These are phyloP conservation scores for Ailurus styani DNA, from an alignment of 2,113 vertebrate genomes.

Conservation along the genomic window DNA sequence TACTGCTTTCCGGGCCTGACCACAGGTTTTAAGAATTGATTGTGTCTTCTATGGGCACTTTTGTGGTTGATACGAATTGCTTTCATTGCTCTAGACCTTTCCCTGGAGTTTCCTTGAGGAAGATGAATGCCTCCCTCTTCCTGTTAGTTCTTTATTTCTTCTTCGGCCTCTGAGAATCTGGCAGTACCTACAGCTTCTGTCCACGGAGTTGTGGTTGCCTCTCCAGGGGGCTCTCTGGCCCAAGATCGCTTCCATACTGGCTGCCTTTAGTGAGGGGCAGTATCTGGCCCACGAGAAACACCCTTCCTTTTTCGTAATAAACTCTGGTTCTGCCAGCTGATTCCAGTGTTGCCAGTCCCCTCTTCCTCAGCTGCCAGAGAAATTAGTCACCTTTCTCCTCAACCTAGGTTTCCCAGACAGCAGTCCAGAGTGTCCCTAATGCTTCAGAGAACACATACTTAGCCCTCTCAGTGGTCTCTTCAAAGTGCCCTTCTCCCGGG, in stretches of 20 bases:
- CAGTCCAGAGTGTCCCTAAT: not conserved
- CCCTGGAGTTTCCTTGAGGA: slow-evolving; percentile 4
- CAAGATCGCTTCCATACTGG: not conserved
- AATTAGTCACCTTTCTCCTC: not conserved
- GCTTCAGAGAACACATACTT: not conserved
- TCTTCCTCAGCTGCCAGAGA: slow-evolving; percentile 7
- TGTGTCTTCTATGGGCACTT: not conserved
- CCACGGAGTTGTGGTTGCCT: not conserved
- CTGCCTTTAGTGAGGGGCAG: not conserved
- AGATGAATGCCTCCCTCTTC: slow-evolving; percentile 17
- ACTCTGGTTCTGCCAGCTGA: not conserved
- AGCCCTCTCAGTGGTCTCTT: not conserved
- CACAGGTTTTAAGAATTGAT: slow-evolving; percentile 36
- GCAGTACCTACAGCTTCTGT: not conserved
- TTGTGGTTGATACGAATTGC: not conserved
- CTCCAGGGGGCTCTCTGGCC: not conserved
- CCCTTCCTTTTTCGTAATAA: not conserved
- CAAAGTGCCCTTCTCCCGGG: not conserved
- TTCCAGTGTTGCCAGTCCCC: not conserved
- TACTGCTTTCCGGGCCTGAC: not conserved
- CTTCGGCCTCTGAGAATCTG: not conserved
- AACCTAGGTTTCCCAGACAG: not conserved
- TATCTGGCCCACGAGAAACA: not conserved
- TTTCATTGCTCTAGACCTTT: not conserved
- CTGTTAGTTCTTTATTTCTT: not conserved